These are phyloP conservation scores for Mola mola DNA, from an alignment of 2,113 vertebrate species.

Conservation along the genomic window DNA sequence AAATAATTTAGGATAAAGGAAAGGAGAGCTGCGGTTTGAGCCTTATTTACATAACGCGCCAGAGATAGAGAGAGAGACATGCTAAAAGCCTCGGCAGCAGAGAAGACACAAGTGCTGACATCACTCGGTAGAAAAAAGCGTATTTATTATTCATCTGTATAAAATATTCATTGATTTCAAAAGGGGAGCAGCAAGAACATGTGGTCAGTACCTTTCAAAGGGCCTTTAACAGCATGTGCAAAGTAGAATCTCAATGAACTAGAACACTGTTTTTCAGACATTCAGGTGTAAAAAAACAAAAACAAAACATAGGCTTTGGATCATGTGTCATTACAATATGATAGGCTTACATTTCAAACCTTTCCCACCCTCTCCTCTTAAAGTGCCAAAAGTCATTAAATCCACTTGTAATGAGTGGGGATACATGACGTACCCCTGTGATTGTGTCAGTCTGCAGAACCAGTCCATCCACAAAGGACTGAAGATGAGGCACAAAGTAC, in stretches of 20 bases:
- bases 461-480: conserved; percentile 63
- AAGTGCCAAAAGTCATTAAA: conserved; percentile 53
- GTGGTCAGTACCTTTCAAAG: conserved; percentile 68
- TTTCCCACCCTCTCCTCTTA: conserved; percentile 18
- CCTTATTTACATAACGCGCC: conserved; percentile 11
- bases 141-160: conserved; percentile 78
- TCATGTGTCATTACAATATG: too few relatives aligned
- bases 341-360: conserved; percentile 24
- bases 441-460: conserved; percentile 54
- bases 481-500: conserved; percentile 72
- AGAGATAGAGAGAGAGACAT: conserved; percentile 19
- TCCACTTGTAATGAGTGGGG: conserved; percentile 35
- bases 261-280: conserved; percentile 51
- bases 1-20: conserved; percentile 53
- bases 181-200: conserved; percentile 72
- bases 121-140: conserved; percentile 67
- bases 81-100: conserved; percentile 37
- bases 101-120: conserved; percentile 50
- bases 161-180: conserved; percentile 76
- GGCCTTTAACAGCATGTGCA: conserved; percentile 73
- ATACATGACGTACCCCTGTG: conserved; percentile 28
- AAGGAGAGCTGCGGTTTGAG: conserved; percentile 7
- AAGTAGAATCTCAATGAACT: conserved; percentile 65
- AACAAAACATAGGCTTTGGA: background rate
- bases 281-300: conserved; percentile 70